Evolutionary conservation across 2,113 vertebrate genomes (phyloP).

Genomic region (Erinaceus europaeus): DNA sequence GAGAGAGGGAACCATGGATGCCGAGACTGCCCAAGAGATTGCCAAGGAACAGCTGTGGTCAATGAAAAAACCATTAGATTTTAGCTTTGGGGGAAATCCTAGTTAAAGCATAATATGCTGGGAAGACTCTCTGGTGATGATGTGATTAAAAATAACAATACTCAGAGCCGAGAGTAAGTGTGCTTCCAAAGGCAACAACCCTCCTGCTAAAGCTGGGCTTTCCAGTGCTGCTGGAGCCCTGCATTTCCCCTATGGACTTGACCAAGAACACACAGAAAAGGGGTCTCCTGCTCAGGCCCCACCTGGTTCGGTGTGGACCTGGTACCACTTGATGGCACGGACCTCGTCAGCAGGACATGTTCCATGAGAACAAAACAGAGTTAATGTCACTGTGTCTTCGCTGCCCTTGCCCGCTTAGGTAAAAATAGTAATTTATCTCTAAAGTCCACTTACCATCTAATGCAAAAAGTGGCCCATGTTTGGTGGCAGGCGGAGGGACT

Average conservation of each 20-base stretch:
- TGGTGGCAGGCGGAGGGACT: not conserved
- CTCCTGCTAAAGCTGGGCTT: not conserved
- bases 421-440: conserved; percentile 71
- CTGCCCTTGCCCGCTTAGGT: conserved; percentile 68
- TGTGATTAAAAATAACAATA: conserved; percentile 27
- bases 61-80: conserved; percentile 45
- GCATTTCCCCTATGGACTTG: conserved; percentile 21
- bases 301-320: conserved; percentile 37
- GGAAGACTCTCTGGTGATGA: conserved; percentile 15
- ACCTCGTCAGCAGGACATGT: conserved; percentile 79
- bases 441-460: conserved; percentile 57
- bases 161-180: not conserved
- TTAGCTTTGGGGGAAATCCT: conserved; percentile 25
- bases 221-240: not conserved
- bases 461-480: conserved; percentile 50
- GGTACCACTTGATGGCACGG: conserved; percentile 66
- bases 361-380: conserved; percentile 76
- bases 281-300: conserved; percentile 20
- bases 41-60: conserved; percentile 32
- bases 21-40: conserved; percentile 41
- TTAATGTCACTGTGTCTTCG: conserved; percentile 57
- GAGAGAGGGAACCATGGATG: too few species aligned
- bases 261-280: conserved; percentile 26
- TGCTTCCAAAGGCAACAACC: conserved; percentile 23
- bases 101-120: not conserved